Percentiles rank a stretch among this genome's conserved stretches.
Evolutionary conservation across 2,888 invertebrate genomes (phyloP).

Genomic region (Heliconius erato): DNA sequence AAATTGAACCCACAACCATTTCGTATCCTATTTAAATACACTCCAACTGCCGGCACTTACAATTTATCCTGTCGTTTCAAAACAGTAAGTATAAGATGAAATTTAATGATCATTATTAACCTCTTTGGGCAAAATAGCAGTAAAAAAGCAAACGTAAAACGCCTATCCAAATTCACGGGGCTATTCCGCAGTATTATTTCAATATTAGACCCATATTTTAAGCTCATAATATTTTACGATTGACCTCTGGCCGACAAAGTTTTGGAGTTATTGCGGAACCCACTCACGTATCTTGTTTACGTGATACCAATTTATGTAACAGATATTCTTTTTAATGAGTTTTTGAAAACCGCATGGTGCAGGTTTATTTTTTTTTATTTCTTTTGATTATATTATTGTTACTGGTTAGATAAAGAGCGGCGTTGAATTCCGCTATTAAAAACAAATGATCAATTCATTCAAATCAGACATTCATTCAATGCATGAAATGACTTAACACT

Average conservation of each 20-base stretch:
- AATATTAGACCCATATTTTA: constrained; percentile 54
- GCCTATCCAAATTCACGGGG: constrained; percentile 34
- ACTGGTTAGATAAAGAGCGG: too few species aligned
- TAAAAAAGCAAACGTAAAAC: constrained; percentile 36
- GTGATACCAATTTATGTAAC: constrained; percentile 51
- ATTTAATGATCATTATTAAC: constrained; percentile 28
- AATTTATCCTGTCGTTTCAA: background rate
- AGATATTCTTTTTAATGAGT: background rate
- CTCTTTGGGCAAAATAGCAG: constrained; percentile 15
- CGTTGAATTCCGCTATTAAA: too few species aligned
- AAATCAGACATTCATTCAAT: too few species aligned
- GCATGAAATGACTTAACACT: too few species aligned
- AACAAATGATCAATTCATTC: too few species aligned
- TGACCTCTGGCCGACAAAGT: constrained; percentile 51
- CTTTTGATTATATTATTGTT: too few species aligned
- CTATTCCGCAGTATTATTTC: constrained; percentile 51
- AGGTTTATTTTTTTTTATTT: background rate
- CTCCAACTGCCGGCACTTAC: background rate
- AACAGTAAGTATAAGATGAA: constrained; percentile 3
- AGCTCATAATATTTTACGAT: constrained; percentile 58
- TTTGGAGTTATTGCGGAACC: constrained; percentile 44
- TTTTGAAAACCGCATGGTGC: background rate
- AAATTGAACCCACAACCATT: background rate
- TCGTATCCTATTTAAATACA: background rate
- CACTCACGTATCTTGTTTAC: constrained; percentile 54